Evolutionary conservation across 2,113 vertebrate genomes (phyloP), one percentile per base, ranked within the genome.

Genomic region (Junco hyemalis): DNA sequence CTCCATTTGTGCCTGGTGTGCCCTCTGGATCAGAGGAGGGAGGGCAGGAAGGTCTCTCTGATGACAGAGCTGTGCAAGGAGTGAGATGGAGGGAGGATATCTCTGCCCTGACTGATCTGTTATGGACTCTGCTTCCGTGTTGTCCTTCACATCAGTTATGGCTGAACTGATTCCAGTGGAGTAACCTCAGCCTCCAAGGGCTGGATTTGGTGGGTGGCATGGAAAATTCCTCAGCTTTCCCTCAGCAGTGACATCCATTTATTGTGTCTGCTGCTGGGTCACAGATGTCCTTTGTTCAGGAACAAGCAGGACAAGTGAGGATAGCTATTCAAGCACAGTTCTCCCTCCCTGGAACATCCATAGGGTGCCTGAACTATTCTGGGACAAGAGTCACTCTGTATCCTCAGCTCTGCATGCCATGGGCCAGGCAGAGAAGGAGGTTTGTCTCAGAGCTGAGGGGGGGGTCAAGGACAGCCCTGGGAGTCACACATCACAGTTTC

Each of bases 121-220:
- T 45, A 6, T 7, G n/a, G 60, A 26, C 24, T 73, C 47, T 51
- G 29, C 26, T 87, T 56, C 69, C 47, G 5, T 2, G 6, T 22
- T 20, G 14, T 47, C 36, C 45, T 44, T 63, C 71, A 6, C 0
- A 0, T 56, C 65, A 57, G 9, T 53, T 82, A 22, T 26, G n/a
- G n/a, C 5, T 61, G 3, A 48, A 38, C 14, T 0, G 0, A 40
- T 44, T 44, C 35, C 51, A 44, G 3, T 29, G 56, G 19, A 54
- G 44, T 16, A 81, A 64, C 28, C 17, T n/a, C 31, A 63, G 35
- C 24, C 73, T 89, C 38, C 56, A 31, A 4, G 7, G 9, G 22
- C 22, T 68, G 35, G 5, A 48, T 91, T 91, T 60, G 70, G 40
- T 63, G 71, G 72, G 11, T 38, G 36, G 23, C 18, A 6, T 10